These are phyloP conservation scores for Larimichthys polyactis DNA, from an alignment of 2,113 vertebrate species.

Conservation along the genomic window DNA sequence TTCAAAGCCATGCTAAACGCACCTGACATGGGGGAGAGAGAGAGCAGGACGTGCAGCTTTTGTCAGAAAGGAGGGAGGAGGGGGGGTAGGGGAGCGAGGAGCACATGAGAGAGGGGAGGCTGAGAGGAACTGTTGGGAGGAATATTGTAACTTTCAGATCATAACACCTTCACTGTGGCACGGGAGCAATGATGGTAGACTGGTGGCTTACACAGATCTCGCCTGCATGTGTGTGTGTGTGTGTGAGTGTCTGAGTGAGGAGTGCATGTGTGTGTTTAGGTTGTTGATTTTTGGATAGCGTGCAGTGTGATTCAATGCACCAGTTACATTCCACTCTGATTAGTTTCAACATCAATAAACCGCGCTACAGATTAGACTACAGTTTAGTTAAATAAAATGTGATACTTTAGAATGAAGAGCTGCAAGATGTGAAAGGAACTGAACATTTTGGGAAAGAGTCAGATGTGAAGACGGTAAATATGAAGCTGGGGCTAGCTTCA, in stretches of 20 bases:
- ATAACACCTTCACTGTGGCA: constrained; percentile 42
- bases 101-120: constrained; percentile 41
- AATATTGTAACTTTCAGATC: constrained; percentile 70
- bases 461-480: not conserved
- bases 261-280: not conserved
- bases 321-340: constrained; percentile 48
- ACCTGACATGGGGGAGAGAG: constrained; percentile 74
- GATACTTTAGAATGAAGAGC: not conserved
- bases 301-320: constrained; percentile 38
- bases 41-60: constrained; percentile 71
- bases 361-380: not conserved
- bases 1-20: constrained; percentile 86
- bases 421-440: not conserved
- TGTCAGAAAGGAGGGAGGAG: constrained; percentile 54
- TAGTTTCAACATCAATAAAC: constrained; percentile 45
- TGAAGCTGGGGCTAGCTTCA: not conserved
- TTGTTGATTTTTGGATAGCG: constrained; percentile 33
- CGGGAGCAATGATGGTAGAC: constrained; percentile 24
- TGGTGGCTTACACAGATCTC: constrained; percentile 15
- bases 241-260: not conserved
- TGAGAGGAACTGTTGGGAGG: constrained; percentile 56
- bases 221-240: not conserved
- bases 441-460: not conserved
- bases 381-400: constrained; percentile 1
- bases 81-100: constrained; percentile 33